Conservation (phyloP, 2,113 vertebrate species). For the Benitochromis conjunctus region DNA sequence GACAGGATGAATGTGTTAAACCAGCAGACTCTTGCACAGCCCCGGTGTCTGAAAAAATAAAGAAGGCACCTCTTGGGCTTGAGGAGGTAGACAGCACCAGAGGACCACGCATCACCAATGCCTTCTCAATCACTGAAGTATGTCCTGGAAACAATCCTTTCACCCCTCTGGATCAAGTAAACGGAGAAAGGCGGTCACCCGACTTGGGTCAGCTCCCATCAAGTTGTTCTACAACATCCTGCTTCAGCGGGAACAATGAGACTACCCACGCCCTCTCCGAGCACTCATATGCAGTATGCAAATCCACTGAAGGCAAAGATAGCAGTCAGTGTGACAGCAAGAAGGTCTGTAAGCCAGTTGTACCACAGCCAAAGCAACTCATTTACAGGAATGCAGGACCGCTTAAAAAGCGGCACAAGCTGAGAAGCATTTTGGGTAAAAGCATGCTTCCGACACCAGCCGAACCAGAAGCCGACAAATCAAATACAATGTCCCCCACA, state of each 20-base stretch:
- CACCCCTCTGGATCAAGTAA: constrained; percentile 82
- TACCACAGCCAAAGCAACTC: constrained; percentile 53
- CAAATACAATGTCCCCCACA: constrained; percentile 14
- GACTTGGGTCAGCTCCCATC: constrained; percentile 65
- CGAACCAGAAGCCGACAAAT: constrained; percentile 30
- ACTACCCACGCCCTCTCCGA: constrained; percentile 84
- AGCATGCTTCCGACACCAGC: constrained; percentile 27
- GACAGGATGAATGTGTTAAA: constrained; percentile 35
- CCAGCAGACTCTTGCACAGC: constrained; percentile 18
- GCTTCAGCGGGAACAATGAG: constrained; percentile 74
- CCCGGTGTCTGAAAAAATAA: constrained; percentile 46
- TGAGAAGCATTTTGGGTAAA: constrained; percentile 42
- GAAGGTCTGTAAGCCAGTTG: constrained; percentile 36
- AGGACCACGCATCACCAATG: constrained; percentile 95
- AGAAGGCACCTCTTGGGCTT: constrained; percentile 70
- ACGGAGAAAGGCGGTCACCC: constrained; percentile 79
- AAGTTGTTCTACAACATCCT: constrained; percentile 60
- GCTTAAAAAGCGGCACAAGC: constrained; percentile 75
- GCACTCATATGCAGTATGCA: constrained; percentile 89
- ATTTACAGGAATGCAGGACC: constrained; percentile 66
- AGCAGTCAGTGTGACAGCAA: constrained; percentile 42
- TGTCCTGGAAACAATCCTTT: constrained; percentile 83
- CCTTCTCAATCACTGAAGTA: constrained; percentile 93
- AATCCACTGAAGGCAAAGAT: constrained; percentile 58
- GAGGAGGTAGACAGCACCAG: constrained; percentile 82